phyloP scores from a whole-genome alignment of 2,113 vertebrate species.

The Embiotoca jacksoni region DNA sequence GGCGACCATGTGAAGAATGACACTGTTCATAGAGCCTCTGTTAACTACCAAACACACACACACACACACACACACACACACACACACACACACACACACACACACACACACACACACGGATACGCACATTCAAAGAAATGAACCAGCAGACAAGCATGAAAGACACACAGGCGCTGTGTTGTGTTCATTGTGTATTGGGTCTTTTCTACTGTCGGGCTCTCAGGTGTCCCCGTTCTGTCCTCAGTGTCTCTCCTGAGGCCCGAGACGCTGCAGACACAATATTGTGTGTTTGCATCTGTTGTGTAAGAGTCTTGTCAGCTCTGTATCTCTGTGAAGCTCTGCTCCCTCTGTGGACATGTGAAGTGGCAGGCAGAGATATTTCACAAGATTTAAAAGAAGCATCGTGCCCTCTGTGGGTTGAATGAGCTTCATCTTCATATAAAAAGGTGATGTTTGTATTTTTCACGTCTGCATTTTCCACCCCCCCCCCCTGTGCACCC shows the following conservation, averaged over 20 bases:
- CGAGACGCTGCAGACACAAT: constrained; percentile 13
- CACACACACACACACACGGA: constrained; percentile 18
- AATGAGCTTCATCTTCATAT: not conserved
- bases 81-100: constrained; percentile 14
- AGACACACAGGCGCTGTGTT: constrained; percentile 33
- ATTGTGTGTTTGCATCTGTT: not conserved
- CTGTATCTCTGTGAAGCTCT: not conserved
- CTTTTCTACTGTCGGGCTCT: constrained; percentile 25
- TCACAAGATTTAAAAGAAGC: not conserved
- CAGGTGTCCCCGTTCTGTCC: constrained; percentile 50
- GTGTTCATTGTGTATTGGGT: constrained; percentile 40
- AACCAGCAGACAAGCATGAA: constrained; percentile 24
- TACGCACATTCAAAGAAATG: constrained; percentile 18
- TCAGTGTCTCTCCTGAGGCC: constrained; percentile 20
- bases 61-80: not conserved
- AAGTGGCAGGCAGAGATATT: not conserved
- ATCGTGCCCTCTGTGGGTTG: not conserved
- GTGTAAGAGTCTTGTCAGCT: not conserved
- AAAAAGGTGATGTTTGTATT: not conserved
- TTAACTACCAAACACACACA: constrained; percentile 9
- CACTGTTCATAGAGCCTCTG: constrained; percentile 3
- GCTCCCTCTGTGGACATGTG: not conserved
- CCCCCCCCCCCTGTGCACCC: too few species aligned
- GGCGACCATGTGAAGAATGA: constrained; percentile 39
- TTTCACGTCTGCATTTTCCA: not conserved